phyloP scores from a whole-genome alignment of 2,888 invertebrate genomes.

The Molanna angustata region DNA sequence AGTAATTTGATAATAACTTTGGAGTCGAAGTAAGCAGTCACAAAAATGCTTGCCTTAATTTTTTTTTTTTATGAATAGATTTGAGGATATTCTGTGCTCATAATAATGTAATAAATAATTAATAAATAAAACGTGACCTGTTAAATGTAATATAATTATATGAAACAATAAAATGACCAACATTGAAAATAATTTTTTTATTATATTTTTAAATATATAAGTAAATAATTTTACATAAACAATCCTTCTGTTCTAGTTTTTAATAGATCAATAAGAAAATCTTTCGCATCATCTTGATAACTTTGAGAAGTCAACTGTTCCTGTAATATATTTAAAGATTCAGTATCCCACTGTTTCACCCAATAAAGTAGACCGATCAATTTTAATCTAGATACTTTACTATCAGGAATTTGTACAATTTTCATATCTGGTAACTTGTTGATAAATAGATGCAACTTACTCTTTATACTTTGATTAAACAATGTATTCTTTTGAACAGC shows the following conservation, averaged over 20 bases:
- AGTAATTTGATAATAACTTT: too few species aligned
- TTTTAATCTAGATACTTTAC: conserved; percentile 48
- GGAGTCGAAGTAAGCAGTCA: too few species aligned
- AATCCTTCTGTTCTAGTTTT: conserved; percentile 41
- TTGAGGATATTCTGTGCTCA: too few species aligned
- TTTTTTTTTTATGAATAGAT: too few species aligned
- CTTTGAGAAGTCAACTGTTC: conserved; percentile 43
- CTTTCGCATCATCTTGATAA: conserved; percentile 44
- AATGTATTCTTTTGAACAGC: conserved; percentile 53
- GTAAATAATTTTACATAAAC: conserved; percentile 11
- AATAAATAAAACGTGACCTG: too few species aligned
- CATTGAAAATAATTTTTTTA: too few species aligned
- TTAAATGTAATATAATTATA: too few species aligned
- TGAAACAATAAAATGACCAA: too few species aligned
- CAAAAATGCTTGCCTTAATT: too few species aligned
- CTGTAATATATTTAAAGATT: conserved; percentile 46
- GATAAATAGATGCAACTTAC: conserved; percentile 48
- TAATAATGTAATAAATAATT: too few species aligned
- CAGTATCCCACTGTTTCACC: conserved; percentile 47
- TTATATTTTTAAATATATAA: too few species aligned
- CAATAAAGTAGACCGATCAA: conserved; percentile 56
- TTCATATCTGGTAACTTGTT: conserved; percentile 45
- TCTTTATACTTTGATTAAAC: conserved; percentile 51
- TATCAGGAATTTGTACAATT: conserved; percentile 43
- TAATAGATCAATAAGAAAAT: conserved; percentile 47